phyloP scores from a whole-genome alignment of 2,888 invertebrate species.

The Horisme vitalbata region DNA sequence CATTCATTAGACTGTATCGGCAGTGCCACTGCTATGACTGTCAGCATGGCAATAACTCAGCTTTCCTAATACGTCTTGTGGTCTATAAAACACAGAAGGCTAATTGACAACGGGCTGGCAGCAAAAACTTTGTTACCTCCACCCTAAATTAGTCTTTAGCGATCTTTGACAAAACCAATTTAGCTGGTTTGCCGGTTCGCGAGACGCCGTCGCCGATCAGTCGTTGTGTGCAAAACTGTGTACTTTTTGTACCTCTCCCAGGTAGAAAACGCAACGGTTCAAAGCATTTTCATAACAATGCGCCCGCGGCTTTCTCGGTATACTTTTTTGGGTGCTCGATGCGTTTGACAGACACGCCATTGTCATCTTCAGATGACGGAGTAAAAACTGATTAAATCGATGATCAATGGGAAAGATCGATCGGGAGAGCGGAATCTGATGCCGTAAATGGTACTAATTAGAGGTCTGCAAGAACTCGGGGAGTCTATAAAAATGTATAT shows the following conservation, averaged over 20 bases:
- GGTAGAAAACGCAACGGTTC: constrained; percentile 77
- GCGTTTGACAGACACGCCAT: constrained; percentile 78
- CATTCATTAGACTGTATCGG: constrained; percentile 52
- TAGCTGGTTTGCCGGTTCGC: constrained; percentile 55
- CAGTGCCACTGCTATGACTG: constrained; percentile 50
- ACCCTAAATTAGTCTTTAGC: constrained; percentile 73
- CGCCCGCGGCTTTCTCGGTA: constrained; percentile 73
- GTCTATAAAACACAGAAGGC: constrained; percentile 41
- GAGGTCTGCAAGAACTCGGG: constrained; percentile 40
- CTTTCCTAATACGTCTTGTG: constrained; percentile 38
- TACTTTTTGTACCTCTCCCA: constrained; percentile 71
- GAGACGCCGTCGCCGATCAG: constrained; percentile 53
- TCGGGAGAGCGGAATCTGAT: constrained; percentile 49
- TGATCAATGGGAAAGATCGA: constrained; percentile 71
- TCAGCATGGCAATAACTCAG: constrained; percentile 41
- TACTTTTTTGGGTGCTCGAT: constrained; percentile 70
- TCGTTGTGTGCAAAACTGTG: constrained; percentile 70
- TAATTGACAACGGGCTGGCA: constrained; percentile 46
- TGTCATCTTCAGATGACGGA: constrained; percentile 77
- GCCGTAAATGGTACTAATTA: constrained; percentile 65
- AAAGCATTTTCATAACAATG: constrained; percentile 81
- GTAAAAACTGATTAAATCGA: constrained; percentile 73
- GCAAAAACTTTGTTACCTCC: constrained; percentile 67
- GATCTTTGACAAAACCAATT: constrained; percentile 73
- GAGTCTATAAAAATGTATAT: constrained; percentile 30